Evolutionary conservation across 2,888 invertebrate genomes (phyloP).

Genomic region (Lingula anatina): DNA sequence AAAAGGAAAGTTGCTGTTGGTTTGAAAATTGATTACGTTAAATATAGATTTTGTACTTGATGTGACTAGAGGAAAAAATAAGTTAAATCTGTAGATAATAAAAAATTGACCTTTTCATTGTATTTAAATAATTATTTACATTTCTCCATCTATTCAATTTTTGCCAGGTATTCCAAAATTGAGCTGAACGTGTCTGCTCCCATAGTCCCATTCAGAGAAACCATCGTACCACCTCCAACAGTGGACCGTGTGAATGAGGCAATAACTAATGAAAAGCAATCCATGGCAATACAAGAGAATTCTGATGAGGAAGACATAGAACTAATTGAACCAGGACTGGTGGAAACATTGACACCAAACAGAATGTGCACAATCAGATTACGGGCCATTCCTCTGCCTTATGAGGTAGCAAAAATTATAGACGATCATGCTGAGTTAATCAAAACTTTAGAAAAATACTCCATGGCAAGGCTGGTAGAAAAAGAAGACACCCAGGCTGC

Average conservation of each 20-base stretch:
- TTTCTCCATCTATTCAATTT: neutral
- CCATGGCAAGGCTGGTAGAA: constrained; percentile 9
- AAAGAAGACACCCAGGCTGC: constrained; percentile 1
- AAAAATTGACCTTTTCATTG: too few species aligned
- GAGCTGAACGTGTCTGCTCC: constrained; percentile 89
- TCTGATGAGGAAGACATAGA: constrained; percentile 21
- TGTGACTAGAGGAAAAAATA: too few species aligned
- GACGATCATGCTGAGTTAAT: constrained; percentile 69
- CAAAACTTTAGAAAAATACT: constrained; percentile 60
- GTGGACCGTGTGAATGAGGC: constrained; percentile 81
- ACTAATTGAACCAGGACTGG: constrained; percentile 27
- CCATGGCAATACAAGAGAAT: constrained; percentile 22
- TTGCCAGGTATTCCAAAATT: constrained; percentile 62
- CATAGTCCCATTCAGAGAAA: constrained; percentile 94
- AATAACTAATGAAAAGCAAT: constrained; percentile 59
- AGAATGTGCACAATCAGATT: constrained; percentile 69
- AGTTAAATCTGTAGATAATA: too few species aligned
- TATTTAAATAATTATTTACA: too few species aligned
- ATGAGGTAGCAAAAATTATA: constrained; percentile 64
- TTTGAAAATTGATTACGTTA: too few species aligned
- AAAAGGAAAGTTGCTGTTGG: too few species aligned
- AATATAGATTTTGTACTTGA: too few species aligned
- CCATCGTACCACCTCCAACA: constrained; percentile 75
- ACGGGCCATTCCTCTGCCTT: constrained; percentile 73
- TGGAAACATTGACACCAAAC: constrained; percentile 63